A percentile compares a stretch with the other conserved stretches of the same genome.
Conservation (phyloP, 2,113 vertebrate species). For the Gallinago paraguaiae region DNA sequence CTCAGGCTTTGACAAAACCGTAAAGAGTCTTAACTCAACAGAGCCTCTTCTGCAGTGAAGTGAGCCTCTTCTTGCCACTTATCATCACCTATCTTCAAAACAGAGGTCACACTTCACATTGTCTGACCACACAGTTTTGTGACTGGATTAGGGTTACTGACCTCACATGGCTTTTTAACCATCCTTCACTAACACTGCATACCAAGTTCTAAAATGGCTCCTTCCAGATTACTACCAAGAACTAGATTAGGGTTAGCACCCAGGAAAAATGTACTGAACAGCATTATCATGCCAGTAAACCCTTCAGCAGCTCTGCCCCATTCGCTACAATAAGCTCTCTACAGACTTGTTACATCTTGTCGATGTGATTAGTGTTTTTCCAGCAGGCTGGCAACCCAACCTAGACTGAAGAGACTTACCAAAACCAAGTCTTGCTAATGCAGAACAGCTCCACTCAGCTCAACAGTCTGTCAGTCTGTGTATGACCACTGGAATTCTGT, state of each 20-base stretch:
- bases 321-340: background rate
- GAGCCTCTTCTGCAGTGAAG: background rate
- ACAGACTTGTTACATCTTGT: background rate
- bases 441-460: background rate
- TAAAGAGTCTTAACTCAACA: fast-evolving
- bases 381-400: background rate
- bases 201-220: background rate
- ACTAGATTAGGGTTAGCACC: background rate
- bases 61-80: too few relatives aligned
- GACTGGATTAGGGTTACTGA: background rate
- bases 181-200: background rate
- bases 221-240: background rate
- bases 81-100: background rate
- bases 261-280: background rate
- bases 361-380: background rate
- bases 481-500: background rate
- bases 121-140: background rate
- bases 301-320: background rate
- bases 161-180: background rate
- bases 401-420: background rate
- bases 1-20: background rate
- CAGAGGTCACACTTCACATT: background rate
- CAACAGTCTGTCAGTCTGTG: background rate
- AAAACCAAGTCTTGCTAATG: background rate
- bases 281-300: background rate